Evolutionary conservation across 2,113 vertebrate genomes (phyloP).

Genomic region (Clupea harengus): DNA sequence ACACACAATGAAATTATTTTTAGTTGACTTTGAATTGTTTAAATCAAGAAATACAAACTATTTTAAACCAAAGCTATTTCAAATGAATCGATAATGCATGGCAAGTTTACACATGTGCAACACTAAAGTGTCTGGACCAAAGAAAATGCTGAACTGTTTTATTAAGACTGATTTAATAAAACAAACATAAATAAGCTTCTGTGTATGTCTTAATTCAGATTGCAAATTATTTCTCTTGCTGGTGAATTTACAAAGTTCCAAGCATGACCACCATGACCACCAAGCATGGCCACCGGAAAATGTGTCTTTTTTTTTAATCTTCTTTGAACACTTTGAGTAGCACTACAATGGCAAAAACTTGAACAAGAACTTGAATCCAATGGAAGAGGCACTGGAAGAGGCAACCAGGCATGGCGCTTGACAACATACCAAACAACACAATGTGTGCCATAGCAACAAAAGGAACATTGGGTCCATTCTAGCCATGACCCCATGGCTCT

Average conservation of each 20-base stretch:
- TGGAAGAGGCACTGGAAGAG: no score
- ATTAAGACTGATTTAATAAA: slow-evolving; percentile 28
- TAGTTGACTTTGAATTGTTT: neutral
- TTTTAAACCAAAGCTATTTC: neutral
- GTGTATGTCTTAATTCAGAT: neutral
- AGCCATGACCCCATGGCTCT: neutral
- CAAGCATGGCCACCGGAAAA: no score
- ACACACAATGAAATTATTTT: neutral
- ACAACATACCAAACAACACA: neutral
- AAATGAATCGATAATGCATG: neutral
- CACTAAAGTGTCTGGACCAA: slow-evolving; percentile 39
- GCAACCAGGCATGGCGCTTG: neutral
- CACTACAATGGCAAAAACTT: neutral
- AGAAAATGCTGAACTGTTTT: slow-evolving; percentile 2
- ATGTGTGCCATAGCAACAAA: neutral
- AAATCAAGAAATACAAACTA: neutral
- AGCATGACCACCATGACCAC: no score
- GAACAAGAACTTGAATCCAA: no score
- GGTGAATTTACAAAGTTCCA: neutral
- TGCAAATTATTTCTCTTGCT: neutral
- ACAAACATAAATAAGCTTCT: neutral
- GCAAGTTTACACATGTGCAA: neutral
- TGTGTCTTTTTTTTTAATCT: no score
- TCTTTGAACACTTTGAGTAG: neutral
- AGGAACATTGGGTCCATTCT: neutral